A percentile compares a stretch with the other conserved stretches of the same genome.
phyloP scores from a whole-genome alignment of 2,797 vertebrate genomes.

The Microtus obscurus region DNA sequence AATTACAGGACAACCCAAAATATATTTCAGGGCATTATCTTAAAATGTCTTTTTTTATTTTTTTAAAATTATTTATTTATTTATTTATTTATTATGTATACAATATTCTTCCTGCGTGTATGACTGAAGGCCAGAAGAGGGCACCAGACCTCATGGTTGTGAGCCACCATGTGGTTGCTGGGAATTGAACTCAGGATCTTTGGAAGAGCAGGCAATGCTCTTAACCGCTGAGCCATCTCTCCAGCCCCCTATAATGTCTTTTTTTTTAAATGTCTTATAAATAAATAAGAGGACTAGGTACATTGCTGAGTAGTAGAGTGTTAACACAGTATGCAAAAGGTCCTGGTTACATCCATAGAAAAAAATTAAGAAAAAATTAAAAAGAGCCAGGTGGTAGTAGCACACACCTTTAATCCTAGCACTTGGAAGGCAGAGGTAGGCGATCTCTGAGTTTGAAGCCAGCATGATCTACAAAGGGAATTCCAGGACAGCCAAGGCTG shows the following conservation, averaged over 20 bases:
- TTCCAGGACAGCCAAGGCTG: neutral
- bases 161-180: no score
- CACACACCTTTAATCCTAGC: neutral
- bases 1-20: neutral
- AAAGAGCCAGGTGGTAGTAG: neutral
- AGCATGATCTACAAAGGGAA: neutral
- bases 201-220: no score
- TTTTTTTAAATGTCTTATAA: neutral
- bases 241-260: no score
- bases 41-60: neutral
- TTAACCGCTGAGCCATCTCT: no score
- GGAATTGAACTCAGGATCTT: no score
- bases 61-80: no score
- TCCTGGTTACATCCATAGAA: neutral
- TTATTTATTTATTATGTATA: no score
- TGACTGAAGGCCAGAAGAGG: no score
- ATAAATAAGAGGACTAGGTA: neutral
- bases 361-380: neutral
- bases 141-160: no score
- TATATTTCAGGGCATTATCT: neutral
- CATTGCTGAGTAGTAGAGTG: neutral
- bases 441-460: neutral
- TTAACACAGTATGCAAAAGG: neutral
- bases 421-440: neutral
- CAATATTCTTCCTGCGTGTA: no score